phyloP scores from a whole-genome alignment of 2,113 vertebrate genomes.

The Synodontis membranacea region DNA sequence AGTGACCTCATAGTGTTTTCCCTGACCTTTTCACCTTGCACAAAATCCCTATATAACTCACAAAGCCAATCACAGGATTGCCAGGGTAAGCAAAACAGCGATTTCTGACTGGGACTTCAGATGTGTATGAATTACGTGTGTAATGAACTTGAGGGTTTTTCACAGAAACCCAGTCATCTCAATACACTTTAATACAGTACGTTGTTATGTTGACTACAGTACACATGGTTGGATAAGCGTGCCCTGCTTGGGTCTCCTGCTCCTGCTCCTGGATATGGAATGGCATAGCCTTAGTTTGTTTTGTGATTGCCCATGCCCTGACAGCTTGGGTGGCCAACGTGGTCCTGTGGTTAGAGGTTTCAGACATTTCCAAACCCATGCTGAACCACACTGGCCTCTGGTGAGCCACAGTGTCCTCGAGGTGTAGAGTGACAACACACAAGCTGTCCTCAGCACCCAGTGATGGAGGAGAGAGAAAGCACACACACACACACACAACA shows the following conservation, averaged over 20 bases:
- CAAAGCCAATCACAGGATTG: not conserved
- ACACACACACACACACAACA: constrained; percentile 28
- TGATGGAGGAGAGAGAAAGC: constrained; percentile 1
- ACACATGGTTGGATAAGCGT: not conserved
- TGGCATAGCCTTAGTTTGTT: constrained; percentile 16
- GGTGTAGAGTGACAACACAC: constrained; percentile 68
- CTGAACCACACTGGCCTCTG: constrained; percentile 74
- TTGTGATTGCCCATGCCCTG: constrained; percentile 33
- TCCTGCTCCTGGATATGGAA: constrained; percentile 8
- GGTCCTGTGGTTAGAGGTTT: constrained; percentile 69
- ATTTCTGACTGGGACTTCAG: not conserved
- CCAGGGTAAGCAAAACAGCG: not conserved
- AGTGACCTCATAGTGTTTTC: not conserved
- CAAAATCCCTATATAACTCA: not conserved
- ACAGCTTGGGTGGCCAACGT: constrained; percentile 42
- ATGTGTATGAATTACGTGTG: too few species aligned
- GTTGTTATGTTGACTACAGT: too few species aligned
- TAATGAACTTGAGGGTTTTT: not conserved
- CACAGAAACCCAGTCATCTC: not conserved
- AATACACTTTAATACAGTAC: too few species aligned
- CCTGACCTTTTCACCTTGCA: not conserved
- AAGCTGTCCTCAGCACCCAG: constrained; percentile 26
- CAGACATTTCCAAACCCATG: constrained; percentile 61
- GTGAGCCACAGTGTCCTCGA: constrained; percentile 68
- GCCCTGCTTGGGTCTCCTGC: not conserved